Evolutionary conservation across 1,140 invertebrate species (phyloP).

Genomic region (Drosophila biarmipes): DNA sequence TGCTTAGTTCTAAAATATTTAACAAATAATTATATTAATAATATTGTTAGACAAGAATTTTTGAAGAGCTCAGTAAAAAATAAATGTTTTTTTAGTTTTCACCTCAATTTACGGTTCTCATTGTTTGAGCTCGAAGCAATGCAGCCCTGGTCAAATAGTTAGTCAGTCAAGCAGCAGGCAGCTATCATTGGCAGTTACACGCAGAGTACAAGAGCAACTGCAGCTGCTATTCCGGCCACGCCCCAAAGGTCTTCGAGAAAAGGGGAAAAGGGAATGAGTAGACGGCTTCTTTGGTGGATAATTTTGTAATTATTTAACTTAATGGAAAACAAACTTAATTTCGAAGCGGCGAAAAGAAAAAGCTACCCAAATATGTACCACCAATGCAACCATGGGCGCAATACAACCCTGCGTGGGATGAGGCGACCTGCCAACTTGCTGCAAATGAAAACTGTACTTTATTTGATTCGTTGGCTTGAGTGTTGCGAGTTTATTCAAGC

Average conservation of each 20-base stretch:
- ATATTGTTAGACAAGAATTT: too few species aligned
- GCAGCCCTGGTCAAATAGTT: constrained; percentile 55
- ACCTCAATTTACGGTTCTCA: too few species aligned
- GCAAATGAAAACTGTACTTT: constrained; percentile 42
- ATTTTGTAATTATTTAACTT: constrained; percentile 83
- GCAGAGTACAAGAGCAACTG: constrained; percentile 45
- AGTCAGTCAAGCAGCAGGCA: constrained; percentile 56
- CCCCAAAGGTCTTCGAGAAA: constrained; percentile 15
- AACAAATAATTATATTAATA: too few species aligned
- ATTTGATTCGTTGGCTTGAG: constrained; percentile 4
- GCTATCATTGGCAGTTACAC: constrained; percentile 74
- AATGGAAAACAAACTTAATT: constrained; percentile 83
- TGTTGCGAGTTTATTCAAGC: constrained; percentile 36
- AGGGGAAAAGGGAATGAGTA: constrained; percentile 6
- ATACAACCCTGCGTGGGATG: constrained; percentile 18
- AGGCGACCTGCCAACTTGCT: constrained; percentile 58
- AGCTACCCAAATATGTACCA: constrained; percentile 2
- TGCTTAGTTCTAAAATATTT: too few species aligned
- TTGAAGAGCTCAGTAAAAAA: too few species aligned
- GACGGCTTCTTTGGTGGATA: constrained; percentile 65
- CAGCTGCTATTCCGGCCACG: constrained; percentile 60
- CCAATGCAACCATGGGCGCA: constrained; percentile 5
- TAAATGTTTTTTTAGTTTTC: too few species aligned
- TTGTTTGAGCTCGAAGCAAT: background rate
- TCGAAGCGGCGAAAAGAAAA: constrained; percentile 59